phyloP scores from a whole-genome alignment of 2,797 vertebrate species.

The Hyperoplus immaculatus region DNA sequence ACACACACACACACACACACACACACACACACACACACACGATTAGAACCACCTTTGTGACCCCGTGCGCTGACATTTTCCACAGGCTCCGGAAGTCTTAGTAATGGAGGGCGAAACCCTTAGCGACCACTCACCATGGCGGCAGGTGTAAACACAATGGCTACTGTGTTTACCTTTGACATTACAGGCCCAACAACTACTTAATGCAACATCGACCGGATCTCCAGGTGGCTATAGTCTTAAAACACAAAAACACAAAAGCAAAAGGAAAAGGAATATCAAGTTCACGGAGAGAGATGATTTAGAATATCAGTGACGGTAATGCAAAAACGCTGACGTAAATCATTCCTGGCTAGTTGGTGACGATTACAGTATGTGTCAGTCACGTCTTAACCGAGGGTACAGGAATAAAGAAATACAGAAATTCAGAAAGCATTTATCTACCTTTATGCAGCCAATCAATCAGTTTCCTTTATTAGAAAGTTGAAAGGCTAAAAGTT shows the following conservation, averaged over 20 bases:
- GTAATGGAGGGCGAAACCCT: conserved; percentile 31
- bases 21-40: not conserved
- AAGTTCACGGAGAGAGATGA: not conserved
- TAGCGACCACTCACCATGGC: not conserved
- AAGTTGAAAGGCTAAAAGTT: not conserved
- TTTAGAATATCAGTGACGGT: not conserved
- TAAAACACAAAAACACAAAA: not conserved
- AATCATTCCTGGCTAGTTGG: too few relatives aligned
- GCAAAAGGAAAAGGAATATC: not conserved
- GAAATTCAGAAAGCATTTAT: conserved; percentile 12
- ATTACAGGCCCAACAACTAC: not conserved
- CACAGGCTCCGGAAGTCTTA: conserved; percentile 17
- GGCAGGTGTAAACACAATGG: conserved; percentile 15
- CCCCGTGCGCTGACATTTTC: conserved; percentile 47
- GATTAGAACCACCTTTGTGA: conserved; percentile 29
- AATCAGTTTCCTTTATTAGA: conserved; percentile 11
- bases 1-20: not conserved
- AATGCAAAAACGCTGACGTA: too few relatives aligned
- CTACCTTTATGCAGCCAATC: not conserved
- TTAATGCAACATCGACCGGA: not conserved
- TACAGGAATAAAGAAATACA: not conserved
- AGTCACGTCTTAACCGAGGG: too few relatives aligned
- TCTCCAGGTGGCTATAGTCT: not conserved
- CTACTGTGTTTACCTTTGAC: conserved; percentile 25
- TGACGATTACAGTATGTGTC: too few relatives aligned